Conservation (phyloP, 2,888 invertebrate species). For the Asteroscopus sphinx region DNA sequence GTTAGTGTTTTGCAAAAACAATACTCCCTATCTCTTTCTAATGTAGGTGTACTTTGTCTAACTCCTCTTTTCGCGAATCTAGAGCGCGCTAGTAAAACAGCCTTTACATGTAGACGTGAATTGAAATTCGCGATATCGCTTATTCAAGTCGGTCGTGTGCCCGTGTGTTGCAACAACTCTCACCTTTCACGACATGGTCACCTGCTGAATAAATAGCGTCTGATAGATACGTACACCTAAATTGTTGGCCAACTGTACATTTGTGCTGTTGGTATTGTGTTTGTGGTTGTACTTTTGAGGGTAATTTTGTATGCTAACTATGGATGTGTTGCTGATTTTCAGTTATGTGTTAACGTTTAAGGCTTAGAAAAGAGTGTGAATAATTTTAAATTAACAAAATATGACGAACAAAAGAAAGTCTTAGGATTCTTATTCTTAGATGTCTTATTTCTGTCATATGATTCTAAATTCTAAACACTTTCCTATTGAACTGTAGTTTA, state of each 20-base stretch:
- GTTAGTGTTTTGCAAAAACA: no score
- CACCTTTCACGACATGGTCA: slow-evolving; percentile 71
- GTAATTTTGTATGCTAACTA: no score
- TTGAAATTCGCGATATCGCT: slow-evolving; percentile 54
- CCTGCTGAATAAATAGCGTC: slow-evolving; percentile 76
- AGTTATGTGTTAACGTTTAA: no score
- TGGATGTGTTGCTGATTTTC: no score
- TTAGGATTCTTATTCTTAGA: no score
- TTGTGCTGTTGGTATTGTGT: background rate
- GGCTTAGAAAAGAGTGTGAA: no score
- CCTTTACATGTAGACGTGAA: slow-evolving; percentile 54
- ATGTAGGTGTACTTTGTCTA: background rate
- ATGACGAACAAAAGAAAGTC: no score
- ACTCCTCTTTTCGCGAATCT: slow-evolving; percentile 37
- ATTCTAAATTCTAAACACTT: no score
- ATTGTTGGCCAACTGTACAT: slow-evolving; percentile 64
- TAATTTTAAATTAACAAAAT: no score
- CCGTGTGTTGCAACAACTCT: slow-evolving; percentile 60
- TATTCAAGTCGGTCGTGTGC: slow-evolving; percentile 57
- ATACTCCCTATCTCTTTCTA: no score
- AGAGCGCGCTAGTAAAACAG: slow-evolving; percentile 45
- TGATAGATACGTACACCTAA: slow-evolving; percentile 78
- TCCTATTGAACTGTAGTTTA: no score
- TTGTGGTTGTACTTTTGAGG: slow-evolving; percentile 4
- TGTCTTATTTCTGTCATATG: no score